These are phyloP conservation scores for Acinonyx jubatus DNA, from an alignment of 2,113 vertebrate species.

Conservation along the genomic window DNA sequence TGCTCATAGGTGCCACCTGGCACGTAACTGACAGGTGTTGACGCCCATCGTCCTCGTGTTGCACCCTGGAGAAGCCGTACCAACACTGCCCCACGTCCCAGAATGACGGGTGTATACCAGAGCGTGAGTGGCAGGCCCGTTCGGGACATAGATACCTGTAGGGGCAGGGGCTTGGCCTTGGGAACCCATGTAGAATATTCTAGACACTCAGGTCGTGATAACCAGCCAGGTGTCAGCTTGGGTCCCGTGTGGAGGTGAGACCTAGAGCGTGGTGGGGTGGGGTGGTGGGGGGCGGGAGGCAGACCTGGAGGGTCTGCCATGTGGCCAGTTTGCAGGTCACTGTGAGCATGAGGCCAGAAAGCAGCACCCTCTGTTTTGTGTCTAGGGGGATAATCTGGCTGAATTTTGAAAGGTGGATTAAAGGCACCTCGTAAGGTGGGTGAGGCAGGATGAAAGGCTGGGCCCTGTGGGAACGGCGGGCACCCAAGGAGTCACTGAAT, in stretches of 20 bases:
- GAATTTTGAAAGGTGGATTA: accelerated
- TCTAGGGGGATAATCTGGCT: accelerated
- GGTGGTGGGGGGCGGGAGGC: too few relatives aligned
- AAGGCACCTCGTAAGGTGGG: accelerated
- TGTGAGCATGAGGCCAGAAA: accelerated
- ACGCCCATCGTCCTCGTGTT: constrained; percentile 52
- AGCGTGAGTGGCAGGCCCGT: constrained; percentile 37
- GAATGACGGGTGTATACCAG: constrained; percentile 67
- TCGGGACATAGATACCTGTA: constrained; percentile 72
- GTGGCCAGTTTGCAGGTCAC: accelerated
- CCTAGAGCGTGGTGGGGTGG: background rate
- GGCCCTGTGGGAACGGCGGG: background rate
- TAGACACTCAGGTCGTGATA: background rate
- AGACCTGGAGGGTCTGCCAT: background rate
- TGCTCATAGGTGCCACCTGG: accelerated
- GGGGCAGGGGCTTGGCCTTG: background rate
- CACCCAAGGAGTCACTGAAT: background rate
- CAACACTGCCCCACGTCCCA: constrained; percentile 66
- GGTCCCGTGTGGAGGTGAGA: background rate
- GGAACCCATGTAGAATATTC: background rate
- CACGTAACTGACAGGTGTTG: accelerated
- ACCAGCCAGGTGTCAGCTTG: background rate
- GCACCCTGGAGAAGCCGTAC: constrained; percentile 71
- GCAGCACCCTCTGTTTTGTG: background rate
- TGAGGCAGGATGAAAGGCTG: accelerated